Evolutionary conservation across 2,113 vertebrate genomes (phyloP).

Genomic region (Hypanus sabinus): DNA sequence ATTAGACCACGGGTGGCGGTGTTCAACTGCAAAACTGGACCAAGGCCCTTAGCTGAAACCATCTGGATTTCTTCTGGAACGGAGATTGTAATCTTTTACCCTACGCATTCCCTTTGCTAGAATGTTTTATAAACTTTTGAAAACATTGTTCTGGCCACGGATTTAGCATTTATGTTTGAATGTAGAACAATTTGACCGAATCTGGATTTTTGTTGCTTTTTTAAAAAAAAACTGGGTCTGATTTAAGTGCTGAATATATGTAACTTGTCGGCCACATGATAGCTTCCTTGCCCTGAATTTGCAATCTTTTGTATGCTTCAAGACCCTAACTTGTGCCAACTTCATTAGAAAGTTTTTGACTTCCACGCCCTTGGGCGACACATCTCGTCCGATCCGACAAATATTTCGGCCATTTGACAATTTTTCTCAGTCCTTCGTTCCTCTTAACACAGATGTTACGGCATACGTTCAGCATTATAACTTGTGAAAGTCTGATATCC

Average conservation of each 20-base stretch:
- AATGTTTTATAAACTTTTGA: background rate
- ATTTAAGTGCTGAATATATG: background rate
- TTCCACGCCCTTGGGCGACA: background rate
- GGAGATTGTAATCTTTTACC: background rate
- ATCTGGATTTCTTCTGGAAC: constrained; percentile 1
- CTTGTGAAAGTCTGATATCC: no score
- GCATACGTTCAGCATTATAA: background rate
- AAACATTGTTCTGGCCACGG: background rate
- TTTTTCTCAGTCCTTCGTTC: background rate
- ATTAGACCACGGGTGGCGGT: background rate
- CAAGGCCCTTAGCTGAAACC: background rate
- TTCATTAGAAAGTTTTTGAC: background rate
- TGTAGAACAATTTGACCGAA: background rate
- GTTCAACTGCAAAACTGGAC: background rate
- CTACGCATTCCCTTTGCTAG: background rate
- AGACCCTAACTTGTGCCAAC: background rate
- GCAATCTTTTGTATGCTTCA: background rate
- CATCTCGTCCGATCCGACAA: background rate
- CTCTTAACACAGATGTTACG: background rate
- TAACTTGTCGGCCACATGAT: background rate
- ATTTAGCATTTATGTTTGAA: background rate
- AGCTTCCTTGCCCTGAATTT: background rate
- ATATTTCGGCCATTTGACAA: background rate
- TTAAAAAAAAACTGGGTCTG: no score
- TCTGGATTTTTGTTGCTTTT: background rate